Conservation (phyloP, 2,888 invertebrate species). For the Campoletis raptor region DNA sequence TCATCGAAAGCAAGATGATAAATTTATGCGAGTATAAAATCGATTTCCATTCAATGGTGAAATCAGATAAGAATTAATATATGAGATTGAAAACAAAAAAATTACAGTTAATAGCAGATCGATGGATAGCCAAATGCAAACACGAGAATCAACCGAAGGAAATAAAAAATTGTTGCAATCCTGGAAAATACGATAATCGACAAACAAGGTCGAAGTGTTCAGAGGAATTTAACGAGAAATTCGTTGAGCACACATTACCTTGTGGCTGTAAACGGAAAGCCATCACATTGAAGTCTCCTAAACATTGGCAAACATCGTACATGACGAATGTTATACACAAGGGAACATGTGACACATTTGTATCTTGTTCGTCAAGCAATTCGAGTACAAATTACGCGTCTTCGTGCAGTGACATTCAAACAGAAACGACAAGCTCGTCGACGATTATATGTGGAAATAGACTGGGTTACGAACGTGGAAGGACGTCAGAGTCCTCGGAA, state of each 20-base stretch:
- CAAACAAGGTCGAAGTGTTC: conserved; percentile 9
- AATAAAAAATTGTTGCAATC: not conserved
- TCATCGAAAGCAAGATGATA: not conserved
- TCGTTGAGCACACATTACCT: not conserved
- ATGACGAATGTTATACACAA: conserved; percentile 6
- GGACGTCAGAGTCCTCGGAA: conserved; percentile 23
- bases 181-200: not conserved
- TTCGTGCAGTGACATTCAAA: conserved; percentile 8
- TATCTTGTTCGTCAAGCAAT: conserved; percentile 24
- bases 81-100: conserved; percentile 17
- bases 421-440: conserved; percentile 35
- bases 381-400: conserved; percentile 28
- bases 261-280: not conserved
- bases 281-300: not conserved
- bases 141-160: not conserved
- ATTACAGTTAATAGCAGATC: conserved; percentile 46
- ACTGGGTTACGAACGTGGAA: not conserved
- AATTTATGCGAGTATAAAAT: not conserved
- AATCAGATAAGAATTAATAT: not conserved
- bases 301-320: conserved; percentile 35
- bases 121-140: conserved; percentile 5
- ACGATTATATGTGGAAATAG: conserved; percentile 38
- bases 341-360: not conserved
- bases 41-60: not conserved
- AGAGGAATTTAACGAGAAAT: not conserved